Percentiles rank a stretch among this genome's conserved stretches.
Evolutionary conservation across 2,797 vertebrate species (phyloP).

Genomic region (Scomberomorus guttatus): DNA sequence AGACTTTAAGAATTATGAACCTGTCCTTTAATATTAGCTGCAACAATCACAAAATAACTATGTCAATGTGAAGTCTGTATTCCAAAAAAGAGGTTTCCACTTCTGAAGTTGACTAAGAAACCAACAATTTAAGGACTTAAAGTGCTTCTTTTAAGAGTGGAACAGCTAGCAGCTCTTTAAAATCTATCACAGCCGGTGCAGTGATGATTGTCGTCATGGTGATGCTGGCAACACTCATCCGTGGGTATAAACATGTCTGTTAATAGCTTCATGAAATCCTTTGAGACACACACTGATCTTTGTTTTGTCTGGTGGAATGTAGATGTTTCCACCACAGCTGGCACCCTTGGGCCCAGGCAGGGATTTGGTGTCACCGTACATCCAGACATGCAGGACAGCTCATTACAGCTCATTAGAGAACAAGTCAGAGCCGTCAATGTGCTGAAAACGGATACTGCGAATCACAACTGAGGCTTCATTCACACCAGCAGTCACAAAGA

Average conservation of each 20-base stretch:
- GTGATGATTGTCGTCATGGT: slow-evolving; percentile 48
- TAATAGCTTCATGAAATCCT: slow-evolving; percentile 71
- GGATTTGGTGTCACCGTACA: slow-evolving; percentile 43
- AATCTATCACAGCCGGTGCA: slow-evolving; percentile 5
- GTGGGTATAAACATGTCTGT: slow-evolving; percentile 70
- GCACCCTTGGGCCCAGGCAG: background rate
- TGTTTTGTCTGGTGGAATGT: slow-evolving; percentile 41
- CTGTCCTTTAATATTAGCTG: too few species aligned
- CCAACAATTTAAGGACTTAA: background rate
- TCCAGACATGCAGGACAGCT: slow-evolving; percentile 22
- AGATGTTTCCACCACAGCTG: slow-evolving; percentile 71
- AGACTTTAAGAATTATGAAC: too few species aligned
- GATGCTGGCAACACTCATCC: slow-evolving; percentile 39
- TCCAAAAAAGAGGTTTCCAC: too few species aligned
- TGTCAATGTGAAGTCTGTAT: too few species aligned
- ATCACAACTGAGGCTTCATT: background rate
- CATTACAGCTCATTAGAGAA: slow-evolving; percentile 64
- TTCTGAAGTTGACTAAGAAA: too few species aligned
- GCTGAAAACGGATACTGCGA: slow-evolving; percentile 8
- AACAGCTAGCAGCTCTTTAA: slow-evolving; percentile 8
- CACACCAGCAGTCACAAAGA: slow-evolving; percentile 12
- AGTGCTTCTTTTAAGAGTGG: background rate
- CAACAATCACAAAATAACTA: too few species aligned
- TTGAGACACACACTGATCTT: background rate
- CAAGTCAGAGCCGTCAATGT: slow-evolving; percentile 14